Conservation (phyloP, 2,113 vertebrate species). For the Pollimyrus isidori region DNA sequence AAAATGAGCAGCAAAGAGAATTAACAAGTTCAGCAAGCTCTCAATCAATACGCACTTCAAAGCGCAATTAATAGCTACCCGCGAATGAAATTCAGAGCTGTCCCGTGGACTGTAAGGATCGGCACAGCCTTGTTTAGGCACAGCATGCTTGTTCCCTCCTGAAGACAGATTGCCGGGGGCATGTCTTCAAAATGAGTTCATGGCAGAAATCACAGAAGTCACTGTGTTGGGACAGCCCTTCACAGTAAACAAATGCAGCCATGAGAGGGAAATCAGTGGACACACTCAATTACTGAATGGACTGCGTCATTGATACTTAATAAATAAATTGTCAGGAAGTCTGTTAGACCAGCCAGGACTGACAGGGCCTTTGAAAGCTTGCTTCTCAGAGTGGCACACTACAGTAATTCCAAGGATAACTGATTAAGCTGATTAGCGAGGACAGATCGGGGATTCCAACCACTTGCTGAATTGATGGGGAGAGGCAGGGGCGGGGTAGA, state of each 20-base stretch:
- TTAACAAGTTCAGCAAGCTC: slow-evolving; percentile 38
- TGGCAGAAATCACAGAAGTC: background rate
- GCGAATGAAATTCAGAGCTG: slow-evolving; percentile 44
- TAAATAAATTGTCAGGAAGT: background rate
- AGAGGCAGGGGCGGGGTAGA: background rate
- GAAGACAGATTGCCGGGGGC: background rate
- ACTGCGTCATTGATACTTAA: background rate
- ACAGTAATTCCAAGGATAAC: background rate
- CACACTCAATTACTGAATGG: background rate
- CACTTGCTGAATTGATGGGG: background rate
- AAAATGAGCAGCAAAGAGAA: slow-evolving; percentile 40
- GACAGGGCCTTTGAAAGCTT: background rate
- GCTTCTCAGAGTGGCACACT: background rate
- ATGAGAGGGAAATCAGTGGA: background rate
- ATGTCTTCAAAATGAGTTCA: background rate
- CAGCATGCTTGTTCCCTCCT: slow-evolving; percentile 8
- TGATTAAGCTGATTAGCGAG: background rate
- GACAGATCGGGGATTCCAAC: background rate
- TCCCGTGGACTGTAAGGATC: slow-evolving; percentile 25
- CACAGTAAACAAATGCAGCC: background rate
- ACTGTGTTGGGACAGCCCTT: background rate
- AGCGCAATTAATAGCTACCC: slow-evolving; percentile 46
- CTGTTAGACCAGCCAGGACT: background rate
- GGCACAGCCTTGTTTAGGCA: slow-evolving; percentile 6
- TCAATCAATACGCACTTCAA: slow-evolving; percentile 50